Conservation (phyloP, 1,140 invertebrate species). For the Drosophila paulistorum region DNA sequence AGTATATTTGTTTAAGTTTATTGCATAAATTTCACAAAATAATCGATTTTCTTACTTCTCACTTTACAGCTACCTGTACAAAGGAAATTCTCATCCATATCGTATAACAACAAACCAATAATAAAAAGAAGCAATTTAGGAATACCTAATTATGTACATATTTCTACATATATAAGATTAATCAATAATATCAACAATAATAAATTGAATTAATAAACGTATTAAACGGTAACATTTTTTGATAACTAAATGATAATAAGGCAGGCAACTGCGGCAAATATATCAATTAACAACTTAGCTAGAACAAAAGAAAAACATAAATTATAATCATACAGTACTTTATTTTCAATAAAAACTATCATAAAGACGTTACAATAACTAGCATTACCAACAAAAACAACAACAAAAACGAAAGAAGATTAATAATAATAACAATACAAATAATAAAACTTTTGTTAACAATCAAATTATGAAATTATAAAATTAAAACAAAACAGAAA, state of each 20-base stretch:
- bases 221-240: slow-evolving; percentile 1
- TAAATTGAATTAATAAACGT: slow-evolving; percentile 1
- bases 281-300: slow-evolving; percentile 19
- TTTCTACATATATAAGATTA: slow-evolving; percentile 1
- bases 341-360: slow-evolving; percentile 20
- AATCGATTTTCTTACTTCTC: not conserved
- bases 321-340: slow-evolving; percentile 20
- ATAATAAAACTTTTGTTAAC: slow-evolving; percentile 52
- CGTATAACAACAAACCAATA: slow-evolving; percentile 5
- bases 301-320: slow-evolving; percentile 40
- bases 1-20: no score
- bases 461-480: slow-evolving; percentile 45
- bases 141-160: slow-evolving; percentile 8
- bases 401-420: not conserved
- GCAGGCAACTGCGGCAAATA: slow-evolving; percentile 11
- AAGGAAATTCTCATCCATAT: slow-evolving; percentile 51
- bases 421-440: not conserved
- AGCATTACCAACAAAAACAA: slow-evolving; percentile 40
- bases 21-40: not conserved
- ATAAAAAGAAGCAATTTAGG: slow-evolving; percentile 11
- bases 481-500: slow-evolving; percentile 17
- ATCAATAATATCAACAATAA: slow-evolving; percentile 17
- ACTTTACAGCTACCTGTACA: slow-evolving; percentile 37
- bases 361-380: slow-evolving; percentile 74
- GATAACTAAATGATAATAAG: slow-evolving; percentile 29